Evolutionary conservation across 2,888 invertebrate species (phyloP), one percentile per base, ranked within the genome.

Genomic region (Platypus cylindrus): DNA sequence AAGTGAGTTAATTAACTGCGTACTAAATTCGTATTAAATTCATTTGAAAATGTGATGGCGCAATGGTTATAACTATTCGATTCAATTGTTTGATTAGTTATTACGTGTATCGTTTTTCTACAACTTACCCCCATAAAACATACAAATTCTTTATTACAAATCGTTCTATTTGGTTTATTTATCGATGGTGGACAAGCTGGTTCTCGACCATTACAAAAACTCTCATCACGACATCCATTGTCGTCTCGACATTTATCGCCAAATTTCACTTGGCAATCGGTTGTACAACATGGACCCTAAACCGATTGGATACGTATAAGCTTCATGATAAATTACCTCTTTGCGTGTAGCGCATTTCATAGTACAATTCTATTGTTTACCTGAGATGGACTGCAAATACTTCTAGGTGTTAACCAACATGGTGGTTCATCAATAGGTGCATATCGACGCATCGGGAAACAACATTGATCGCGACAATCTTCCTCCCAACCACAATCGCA

Each of bases 401-500:
- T 77, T 49, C 72, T 72, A 8, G 89, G 84, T 3, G 85, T 83
- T 41, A 91, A 72, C 31, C 78, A 81, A 62, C 94, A 94, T 0
- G 90, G 90, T 32, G 78, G 78, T 62, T 89, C 85, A 42, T 75
- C 75, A 7, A 68, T 54, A 31, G 80, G 77, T 3, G 85, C 79
- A 48, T 84, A 76, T 23, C 81, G 74, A 28, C 83, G 73, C 68
- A 90, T 89, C 20, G 93, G 91, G 50, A 81, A 83, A 60, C 97
- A 98, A 60, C 97, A 97, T 29, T 75, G 73, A 60, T 91, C 93
- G 36, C 80, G 76, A 61, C 97, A 97, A 58, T 95, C 94, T 52
- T 91, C 87, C 52, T 89, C 89, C 90, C 90, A 94, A 36, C 98
- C 98, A 61, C 97, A 98, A 65, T 98, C 98, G 61, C 98, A 98